A percentile compares a stretch with the other conserved stretches of the same genome.
phyloP scores from a whole-genome alignment of 2,113 vertebrate species.

The Triplophysa tibetana region DNA sequence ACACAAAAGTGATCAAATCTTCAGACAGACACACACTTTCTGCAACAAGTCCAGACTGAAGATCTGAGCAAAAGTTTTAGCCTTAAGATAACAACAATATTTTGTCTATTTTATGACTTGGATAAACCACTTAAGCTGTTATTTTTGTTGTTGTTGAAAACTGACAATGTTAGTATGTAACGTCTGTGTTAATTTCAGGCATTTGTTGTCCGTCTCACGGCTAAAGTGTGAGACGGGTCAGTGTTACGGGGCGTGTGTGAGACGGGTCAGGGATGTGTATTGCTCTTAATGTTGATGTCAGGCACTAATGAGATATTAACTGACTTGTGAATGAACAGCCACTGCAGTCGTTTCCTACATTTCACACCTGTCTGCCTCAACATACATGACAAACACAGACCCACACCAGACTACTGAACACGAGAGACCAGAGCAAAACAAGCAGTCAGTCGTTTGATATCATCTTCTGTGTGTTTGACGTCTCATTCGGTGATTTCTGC shows the following conservation, averaged over 20 bases:
- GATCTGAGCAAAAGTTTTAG: no score
- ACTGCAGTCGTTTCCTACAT: not conserved
- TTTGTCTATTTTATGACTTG: no score
- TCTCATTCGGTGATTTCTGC: not conserved
- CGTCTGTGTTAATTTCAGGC: not conserved
- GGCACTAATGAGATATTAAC: constrained; percentile 31
- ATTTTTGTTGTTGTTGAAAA: not conserved
- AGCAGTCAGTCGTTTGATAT: no score
- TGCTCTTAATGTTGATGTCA: constrained; percentile 60
- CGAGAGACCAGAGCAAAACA: no score
- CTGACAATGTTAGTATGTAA: not conserved
- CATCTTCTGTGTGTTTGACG: not conserved
- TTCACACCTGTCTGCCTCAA: not conserved
- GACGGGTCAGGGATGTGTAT: constrained; percentile 54
- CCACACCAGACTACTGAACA: no score
- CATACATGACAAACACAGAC: not conserved
- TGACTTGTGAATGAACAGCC: no score
- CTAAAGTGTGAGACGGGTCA: not conserved
- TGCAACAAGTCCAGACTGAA: no score
- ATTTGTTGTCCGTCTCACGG: not conserved
- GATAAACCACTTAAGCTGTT: no score
- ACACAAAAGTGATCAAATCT: no score
- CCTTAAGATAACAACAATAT: no score
- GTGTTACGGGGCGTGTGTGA: not conserved
- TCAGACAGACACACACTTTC: no score